phyloP scores from a whole-genome alignment of 2,797 vertebrate species.

The Enteromius thamalakanensis region DNA sequence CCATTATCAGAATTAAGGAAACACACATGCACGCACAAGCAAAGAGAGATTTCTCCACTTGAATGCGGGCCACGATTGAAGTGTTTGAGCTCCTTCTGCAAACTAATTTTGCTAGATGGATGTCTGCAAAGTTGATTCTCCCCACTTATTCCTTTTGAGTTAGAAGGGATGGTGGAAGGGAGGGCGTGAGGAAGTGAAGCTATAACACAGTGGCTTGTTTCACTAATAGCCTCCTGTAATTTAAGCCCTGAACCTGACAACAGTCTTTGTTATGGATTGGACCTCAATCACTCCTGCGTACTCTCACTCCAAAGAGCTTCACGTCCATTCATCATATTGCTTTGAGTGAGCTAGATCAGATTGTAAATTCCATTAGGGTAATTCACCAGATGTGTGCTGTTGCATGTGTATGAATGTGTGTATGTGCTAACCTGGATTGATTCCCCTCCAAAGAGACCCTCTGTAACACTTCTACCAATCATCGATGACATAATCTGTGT shows the following conservation, averaged over 20 bases:
- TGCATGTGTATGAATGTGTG: slow-evolving; percentile 24
- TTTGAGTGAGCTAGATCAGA: slow-evolving; percentile 62
- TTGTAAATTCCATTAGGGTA: slow-evolving; percentile 68
- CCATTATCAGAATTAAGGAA: slow-evolving; percentile 51
- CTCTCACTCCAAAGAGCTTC: slow-evolving; percentile 56
- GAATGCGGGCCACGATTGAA: slow-evolving; percentile 54
- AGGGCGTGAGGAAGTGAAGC: slow-evolving; percentile 43
- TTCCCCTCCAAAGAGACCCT: slow-evolving; percentile 22
- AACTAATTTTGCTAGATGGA: slow-evolving; percentile 61
- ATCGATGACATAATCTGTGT: slow-evolving; percentile 6
- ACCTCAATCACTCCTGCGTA: slow-evolving; percentile 63
- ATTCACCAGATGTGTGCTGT: slow-evolving; percentile 46
- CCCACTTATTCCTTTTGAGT: slow-evolving; percentile 57
- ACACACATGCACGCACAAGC: slow-evolving; percentile 21
- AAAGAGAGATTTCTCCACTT: slow-evolving; percentile 47
- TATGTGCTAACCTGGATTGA: slow-evolving; percentile 38
- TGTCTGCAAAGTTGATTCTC: slow-evolving; percentile 53
- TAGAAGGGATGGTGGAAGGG: slow-evolving; percentile 42
- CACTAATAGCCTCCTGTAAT: slow-evolving; percentile 64
- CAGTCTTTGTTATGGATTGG: slow-evolving; percentile 66
- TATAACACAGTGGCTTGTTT: slow-evolving; percentile 57
- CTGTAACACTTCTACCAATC: slow-evolving; percentile 9
- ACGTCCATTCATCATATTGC: slow-evolving; percentile 63
- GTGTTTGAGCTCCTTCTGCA: slow-evolving; percentile 53
- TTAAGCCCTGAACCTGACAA: slow-evolving; percentile 56